Base-by-base conservation (phyloP, 2,888 invertebrate species). In the Caenorhabditis becei region DNA sequence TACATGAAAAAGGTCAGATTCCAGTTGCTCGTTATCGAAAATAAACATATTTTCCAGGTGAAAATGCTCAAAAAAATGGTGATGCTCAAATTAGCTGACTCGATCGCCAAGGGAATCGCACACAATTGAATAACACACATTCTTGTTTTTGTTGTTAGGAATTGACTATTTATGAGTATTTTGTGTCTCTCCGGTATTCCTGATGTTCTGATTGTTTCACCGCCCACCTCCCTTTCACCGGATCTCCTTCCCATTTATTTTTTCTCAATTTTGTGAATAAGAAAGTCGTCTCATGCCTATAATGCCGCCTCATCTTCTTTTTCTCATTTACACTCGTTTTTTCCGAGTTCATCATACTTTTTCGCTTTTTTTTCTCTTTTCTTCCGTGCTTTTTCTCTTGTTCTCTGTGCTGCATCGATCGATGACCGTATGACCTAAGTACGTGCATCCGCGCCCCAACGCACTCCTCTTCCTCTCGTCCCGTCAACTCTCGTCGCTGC, bases 41-140 rank as follows among this genome's bases (percentile, higher is more conserved):
- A n/a, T n/a, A n/a, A n/a, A n/a, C n/a, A n/a, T n/a, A n/a, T 14
- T 0, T 62, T 74, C 23, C 69, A 82, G 82, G 70, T 82, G 20
- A 77, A 72, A 32, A 18, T 66, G 18, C 66, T 83, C 62, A 81
- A 83, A 53, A 81, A 82, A 58, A 79, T 83, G 72, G 77, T 83
- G 4, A 41, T 80, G 62, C 47, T 83, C 37, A 79, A 81, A 54
- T 24, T 83, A 23, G 66, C 79, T 8, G 77, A 83, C 20, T 75
- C 81, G 23, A 71, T 77, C n/a, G 47, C 70, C 8, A 80, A 75
- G 47, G 75, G 75, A 51, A 63, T 63, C 11, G 28, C 26, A 4
- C 59, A 35, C 41, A 44, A 26, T 23, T 41, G 20, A 59, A 49
- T 32, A 18, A 47, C 24, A 35, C 47, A 47, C 11, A 23, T 35